Base-by-base conservation (phyloP, 2,888 invertebrate species). In the Odontocerum albicorne region DNA sequence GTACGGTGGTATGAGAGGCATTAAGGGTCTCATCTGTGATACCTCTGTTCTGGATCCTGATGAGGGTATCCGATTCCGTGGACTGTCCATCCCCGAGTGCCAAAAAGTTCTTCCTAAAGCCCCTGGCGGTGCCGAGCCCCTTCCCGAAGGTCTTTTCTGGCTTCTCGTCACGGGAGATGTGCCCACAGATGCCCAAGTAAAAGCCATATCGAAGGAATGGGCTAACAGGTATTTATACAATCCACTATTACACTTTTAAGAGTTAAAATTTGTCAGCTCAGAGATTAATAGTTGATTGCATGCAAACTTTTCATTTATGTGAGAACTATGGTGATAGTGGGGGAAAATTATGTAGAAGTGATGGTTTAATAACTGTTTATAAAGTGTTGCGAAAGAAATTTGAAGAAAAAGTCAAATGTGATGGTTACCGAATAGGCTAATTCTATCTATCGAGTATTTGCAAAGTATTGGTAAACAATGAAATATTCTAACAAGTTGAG, bases 1-100 rank as follows among this genome's bases (percentile, higher is more conserved):
- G 87, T 88, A 96, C 75, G 95, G 96, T 64, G 96, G 96, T 47
- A 97, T 96, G 96, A 82, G 96, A 67, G 93, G 95, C 32, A 95
- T 96, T 76, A 94, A 93, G 71, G 95, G 93, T 62, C 77, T 96
- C 57, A 92, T 96, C 2, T 94, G 93, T 75, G 96, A 96, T 73
- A 95, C 96, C 1, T 96, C 96, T n/a, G 93, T 96, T 21, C 77
- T 96, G 63, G 96, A 96, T 70, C 85, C 96, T 1, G 94, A 96
- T 61, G 96, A 96, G 73, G 96, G 96, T 62, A 96, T 97, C 73
- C 80, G 94, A 61, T 97, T 96, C 83, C 87, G 96, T 57, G 96
- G 95, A 22, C 85, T 90, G 67, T 92, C 92, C 45, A 96, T 96
- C 68, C 88, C 90, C 8, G 88, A 90, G 67, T 88, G 87, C 72